These are phyloP conservation scores for Sander lucioperca DNA, from an alignment of 2,113 vertebrate species.

Conservation along the genomic window DNA sequence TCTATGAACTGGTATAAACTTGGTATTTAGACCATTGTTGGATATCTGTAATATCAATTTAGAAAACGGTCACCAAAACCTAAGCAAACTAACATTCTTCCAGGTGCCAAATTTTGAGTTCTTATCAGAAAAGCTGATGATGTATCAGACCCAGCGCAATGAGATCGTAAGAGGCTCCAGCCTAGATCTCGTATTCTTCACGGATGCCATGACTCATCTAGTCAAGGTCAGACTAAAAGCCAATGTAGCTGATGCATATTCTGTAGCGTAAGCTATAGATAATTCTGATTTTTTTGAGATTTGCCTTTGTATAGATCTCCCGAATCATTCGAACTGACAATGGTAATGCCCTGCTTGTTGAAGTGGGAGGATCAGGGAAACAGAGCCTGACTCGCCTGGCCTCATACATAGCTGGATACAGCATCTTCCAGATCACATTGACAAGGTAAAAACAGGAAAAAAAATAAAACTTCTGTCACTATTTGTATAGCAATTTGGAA, in stretches of 20 bases:
- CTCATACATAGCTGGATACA: conserved; percentile 91
- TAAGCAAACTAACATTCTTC: conserved; percentile 11
- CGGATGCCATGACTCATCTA: conserved; percentile 91
- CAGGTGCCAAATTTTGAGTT: conserved; percentile 85
- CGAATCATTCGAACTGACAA: conserved; percentile 87
- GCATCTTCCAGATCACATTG: conserved; percentile 89
- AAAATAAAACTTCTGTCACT: not conserved
- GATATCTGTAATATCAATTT: not conserved
- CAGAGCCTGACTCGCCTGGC: conserved; percentile 90
- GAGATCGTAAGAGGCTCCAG: conserved; percentile 84
- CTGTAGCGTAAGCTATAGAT: not conserved
- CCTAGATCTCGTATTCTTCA: conserved; percentile 92
- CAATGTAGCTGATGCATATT: not conserved
- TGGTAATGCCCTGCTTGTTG: conserved; percentile 91
- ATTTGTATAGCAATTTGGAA: not conserved
- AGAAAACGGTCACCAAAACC: not conserved
- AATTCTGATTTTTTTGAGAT: conserved; percentile 15
- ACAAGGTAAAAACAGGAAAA: conserved; percentile 82
- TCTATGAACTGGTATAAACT: conserved; percentile 78
- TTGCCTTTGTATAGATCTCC: conserved; percentile 84
- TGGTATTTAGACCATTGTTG: not conserved
- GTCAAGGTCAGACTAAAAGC: conserved; percentile 85
- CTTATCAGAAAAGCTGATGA: conserved; percentile 83
- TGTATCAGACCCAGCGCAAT: conserved; percentile 86
- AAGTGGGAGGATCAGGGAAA: conserved; percentile 92